Evolutionary conservation across 2,888 invertebrate genomes (phyloP).

Genomic region (Tetranychus piercei): DNA sequence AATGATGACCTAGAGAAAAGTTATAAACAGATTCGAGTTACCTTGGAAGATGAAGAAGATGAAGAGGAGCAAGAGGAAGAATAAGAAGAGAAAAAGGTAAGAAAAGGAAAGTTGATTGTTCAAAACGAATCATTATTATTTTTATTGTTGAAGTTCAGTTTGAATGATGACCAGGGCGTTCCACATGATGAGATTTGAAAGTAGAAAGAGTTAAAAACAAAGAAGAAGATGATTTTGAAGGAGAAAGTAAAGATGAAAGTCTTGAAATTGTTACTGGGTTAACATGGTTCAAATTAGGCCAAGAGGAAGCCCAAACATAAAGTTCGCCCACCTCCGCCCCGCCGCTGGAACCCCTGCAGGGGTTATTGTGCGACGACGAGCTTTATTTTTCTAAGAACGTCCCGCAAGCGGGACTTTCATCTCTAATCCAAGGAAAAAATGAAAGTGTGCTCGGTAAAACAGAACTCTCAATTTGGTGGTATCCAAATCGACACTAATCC

Average conservation of each 20-base stretch:
- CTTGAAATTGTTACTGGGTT: background rate
- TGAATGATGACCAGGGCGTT: background rate
- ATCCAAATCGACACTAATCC: too few relatives aligned
- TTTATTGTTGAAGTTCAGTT: background rate
- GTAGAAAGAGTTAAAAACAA: background rate
- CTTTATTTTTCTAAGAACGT: too few relatives aligned
- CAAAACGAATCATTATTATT: background rate
- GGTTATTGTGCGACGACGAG: too few relatives aligned
- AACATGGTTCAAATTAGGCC: background rate
- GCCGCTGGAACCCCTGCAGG: too few relatives aligned
- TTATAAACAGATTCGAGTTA: background rate
- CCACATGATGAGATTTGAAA: background rate
- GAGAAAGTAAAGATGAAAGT: background rate
- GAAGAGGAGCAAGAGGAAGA: background rate
- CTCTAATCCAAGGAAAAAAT: too few relatives aligned
- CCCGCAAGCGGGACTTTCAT: too few relatives aligned
- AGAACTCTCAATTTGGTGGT: too few relatives aligned
- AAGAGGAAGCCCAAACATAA: conserved; percentile 1
- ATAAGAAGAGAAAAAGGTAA: background rate
- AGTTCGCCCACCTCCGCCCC: too few relatives aligned
- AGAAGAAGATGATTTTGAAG: background rate
- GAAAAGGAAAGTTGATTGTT: background rate
- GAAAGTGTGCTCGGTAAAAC: too few relatives aligned
- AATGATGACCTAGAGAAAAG: background rate
- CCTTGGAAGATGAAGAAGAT: background rate